Evolutionary conservation across 2,797 vertebrate species (phyloP).

Genomic region (Amblyopsis hoosieri): DNA sequence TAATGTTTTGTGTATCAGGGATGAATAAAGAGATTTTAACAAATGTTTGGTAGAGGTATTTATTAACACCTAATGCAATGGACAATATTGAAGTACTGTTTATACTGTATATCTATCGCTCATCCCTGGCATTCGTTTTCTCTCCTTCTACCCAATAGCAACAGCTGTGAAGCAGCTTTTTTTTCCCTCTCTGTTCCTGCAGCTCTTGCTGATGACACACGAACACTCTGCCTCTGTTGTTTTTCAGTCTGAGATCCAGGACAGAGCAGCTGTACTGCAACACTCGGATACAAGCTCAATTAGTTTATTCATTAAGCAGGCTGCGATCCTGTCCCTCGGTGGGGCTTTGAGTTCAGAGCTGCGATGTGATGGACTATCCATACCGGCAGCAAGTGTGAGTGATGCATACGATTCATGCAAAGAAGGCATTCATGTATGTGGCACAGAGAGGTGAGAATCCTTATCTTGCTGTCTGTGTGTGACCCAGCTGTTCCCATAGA

Average conservation of each 20-base stretch:
- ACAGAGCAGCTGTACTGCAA: slow-evolving; percentile 45
- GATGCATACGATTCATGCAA: background rate
- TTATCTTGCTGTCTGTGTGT: slow-evolving; percentile 5
- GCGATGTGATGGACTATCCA: background rate
- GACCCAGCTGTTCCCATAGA: background rate
- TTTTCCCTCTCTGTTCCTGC: slow-evolving; percentile 9
- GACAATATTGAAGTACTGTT: too few species aligned
- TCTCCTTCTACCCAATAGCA: slow-evolving; percentile 2
- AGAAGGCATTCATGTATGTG: background rate
- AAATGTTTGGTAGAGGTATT: slow-evolving; percentile 20
- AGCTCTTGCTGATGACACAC: background rate
- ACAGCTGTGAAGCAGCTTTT: slow-evolving; percentile 38
- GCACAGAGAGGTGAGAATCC: background rate
- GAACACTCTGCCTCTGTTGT: slow-evolving; percentile 18
- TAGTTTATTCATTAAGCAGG: slow-evolving; percentile 41
- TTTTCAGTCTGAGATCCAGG: slow-evolving; percentile 21
- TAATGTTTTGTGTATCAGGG: slow-evolving; percentile 71
- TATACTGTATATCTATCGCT: slow-evolving; percentile 19
- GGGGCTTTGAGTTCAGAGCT: slow-evolving; percentile 21
- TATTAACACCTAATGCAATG: background rate
- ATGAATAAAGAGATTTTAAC: slow-evolving; percentile 79
- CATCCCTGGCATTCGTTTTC: background rate
- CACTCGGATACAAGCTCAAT: slow-evolving; percentile 37
- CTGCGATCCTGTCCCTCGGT: slow-evolving; percentile 31
- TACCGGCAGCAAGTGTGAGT: background rate